phyloP scores from a whole-genome alignment of 2,113 vertebrate species.

The Nematolebias whitei region DNA sequence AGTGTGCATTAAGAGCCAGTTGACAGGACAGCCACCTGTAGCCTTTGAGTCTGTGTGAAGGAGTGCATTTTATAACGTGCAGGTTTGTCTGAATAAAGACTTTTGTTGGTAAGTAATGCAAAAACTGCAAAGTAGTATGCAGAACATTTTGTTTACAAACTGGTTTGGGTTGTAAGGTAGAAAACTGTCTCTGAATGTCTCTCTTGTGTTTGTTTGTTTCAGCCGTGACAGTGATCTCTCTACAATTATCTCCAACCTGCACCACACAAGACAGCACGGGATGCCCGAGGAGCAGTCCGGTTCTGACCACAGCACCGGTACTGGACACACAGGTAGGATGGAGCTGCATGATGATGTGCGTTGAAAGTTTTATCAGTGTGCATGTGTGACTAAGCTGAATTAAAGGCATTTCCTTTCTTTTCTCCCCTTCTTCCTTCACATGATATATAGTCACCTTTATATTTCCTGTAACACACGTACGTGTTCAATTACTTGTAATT shows the following conservation, averaged over 20 bases:
- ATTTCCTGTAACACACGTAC: constrained; percentile 50
- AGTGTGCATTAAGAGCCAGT: constrained; percentile 72
- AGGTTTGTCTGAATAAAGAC: constrained; percentile 30
- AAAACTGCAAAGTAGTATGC: constrained; percentile 23
- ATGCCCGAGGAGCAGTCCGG: constrained; percentile 93
- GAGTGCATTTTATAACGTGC: constrained; percentile 25
- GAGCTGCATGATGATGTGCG: background rate
- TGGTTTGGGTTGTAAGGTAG: constrained; percentile 21
- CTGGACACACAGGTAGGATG: constrained; percentile 89
- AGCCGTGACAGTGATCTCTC: constrained; percentile 95
- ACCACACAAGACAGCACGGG: constrained; percentile 91
- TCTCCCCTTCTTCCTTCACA: constrained; percentile 19
- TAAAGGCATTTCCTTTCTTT: background rate
- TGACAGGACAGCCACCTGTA: constrained; percentile 54
- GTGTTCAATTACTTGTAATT: constrained; percentile 65
- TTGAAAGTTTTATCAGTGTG: background rate
- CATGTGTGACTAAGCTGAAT: background rate
- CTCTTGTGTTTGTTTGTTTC: constrained; percentile 45
- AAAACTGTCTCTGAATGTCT: constrained; percentile 9
- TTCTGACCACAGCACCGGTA: constrained; percentile 86
- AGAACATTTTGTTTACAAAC: background rate
- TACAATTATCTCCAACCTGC: constrained; percentile 93
- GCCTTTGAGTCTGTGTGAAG: constrained; percentile 47
- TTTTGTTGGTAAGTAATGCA: constrained; percentile 41
- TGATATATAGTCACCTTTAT: constrained; percentile 26